Percentiles rank a stretch among this genome's conserved stretches.
Evolutionary conservation across 2,113 vertebrate genomes (phyloP).

Genomic region (Glaucidium brasilianum): DNA sequence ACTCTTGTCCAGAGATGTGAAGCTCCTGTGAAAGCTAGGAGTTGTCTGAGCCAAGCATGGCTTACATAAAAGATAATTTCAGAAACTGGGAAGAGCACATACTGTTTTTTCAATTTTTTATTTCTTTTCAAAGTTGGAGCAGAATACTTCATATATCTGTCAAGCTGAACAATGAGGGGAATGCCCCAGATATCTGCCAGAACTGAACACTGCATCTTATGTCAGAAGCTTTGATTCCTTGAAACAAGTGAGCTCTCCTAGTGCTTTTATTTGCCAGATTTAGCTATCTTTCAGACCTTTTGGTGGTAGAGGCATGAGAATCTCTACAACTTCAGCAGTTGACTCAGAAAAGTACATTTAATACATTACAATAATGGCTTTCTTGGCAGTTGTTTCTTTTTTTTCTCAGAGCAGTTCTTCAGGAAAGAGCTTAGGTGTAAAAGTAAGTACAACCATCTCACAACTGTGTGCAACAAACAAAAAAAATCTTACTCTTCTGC

Average conservation of each 20-base stretch:
- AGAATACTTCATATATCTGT: neutral
- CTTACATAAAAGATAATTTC: neutral
- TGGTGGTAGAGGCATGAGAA: neutral
- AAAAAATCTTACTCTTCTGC: neutral
- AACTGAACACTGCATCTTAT: neutral
- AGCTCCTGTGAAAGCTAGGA: neutral
- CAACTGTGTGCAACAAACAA: neutral
- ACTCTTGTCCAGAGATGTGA: neutral
- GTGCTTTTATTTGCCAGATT: neutral
- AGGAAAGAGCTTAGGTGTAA: neutral
- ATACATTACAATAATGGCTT: neutral
- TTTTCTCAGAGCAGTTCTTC: neutral
- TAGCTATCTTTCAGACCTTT: neutral
- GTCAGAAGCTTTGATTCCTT: conserved; percentile 4
- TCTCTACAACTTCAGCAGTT: neutral
- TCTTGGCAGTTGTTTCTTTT: neutral
- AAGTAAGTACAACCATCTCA: neutral
- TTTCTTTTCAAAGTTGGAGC: neutral
- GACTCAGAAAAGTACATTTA: neutral
- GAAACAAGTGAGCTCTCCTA: neutral
- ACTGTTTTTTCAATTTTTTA: rapidly evolving
- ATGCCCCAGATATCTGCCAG: neutral
- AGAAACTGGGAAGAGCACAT: neutral
- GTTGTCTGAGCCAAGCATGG: neutral
- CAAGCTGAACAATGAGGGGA: neutral